Conservation (phyloP, 2,888 invertebrate genomes). For the Nephrocerus scutellatus region DNA sequence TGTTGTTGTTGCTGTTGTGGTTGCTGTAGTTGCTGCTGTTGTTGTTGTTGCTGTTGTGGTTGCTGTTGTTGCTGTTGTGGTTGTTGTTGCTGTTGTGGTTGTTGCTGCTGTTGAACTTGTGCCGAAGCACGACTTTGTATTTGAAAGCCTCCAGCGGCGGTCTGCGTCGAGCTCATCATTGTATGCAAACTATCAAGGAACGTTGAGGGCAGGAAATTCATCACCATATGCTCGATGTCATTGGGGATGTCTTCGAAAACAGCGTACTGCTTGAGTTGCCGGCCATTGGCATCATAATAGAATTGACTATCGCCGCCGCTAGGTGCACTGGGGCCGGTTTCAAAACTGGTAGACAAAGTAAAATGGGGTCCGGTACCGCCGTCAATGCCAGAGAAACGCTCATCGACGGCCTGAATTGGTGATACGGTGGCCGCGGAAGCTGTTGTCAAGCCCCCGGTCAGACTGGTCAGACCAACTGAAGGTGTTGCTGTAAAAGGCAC, state of each 20-base stretch:
- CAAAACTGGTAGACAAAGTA: slow-evolving; percentile 1
- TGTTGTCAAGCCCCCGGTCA: slow-evolving; percentile 17
- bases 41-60: too few species aligned
- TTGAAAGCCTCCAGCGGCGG: slow-evolving; percentile 17
- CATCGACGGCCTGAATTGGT: too few species aligned
- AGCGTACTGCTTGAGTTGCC: slow-evolving; percentile 45
- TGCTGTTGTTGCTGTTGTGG: slow-evolving; percentile 25
- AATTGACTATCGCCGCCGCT: slow-evolving; percentile 24
- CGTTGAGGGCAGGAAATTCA: slow-evolving; percentile 33
- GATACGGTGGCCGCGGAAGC: slow-evolving; percentile 21
- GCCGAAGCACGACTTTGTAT: slow-evolving; percentile 21
- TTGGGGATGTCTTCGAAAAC: slow-evolving; percentile 45
- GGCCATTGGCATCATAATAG: slow-evolving; percentile 38
- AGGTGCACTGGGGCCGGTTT: not conserved
- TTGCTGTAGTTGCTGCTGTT: slow-evolving; percentile 5
- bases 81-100: slow-evolving; percentile 1
- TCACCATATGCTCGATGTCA: slow-evolving; percentile 36
- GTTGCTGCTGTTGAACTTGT: slow-evolving; percentile 30
- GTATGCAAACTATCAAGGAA: slow-evolving; percentile 35
- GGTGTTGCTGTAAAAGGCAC: too few species aligned
- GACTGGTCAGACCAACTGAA: too few species aligned
- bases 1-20: slow-evolving; percentile 23
- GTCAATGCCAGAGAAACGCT: too few species aligned
- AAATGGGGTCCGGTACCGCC: too few species aligned
- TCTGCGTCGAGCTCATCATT: slow-evolving; percentile 27